Evolutionary conservation across 2,113 vertebrate species (phyloP).

Genomic region (Rattus rattus): DNA sequence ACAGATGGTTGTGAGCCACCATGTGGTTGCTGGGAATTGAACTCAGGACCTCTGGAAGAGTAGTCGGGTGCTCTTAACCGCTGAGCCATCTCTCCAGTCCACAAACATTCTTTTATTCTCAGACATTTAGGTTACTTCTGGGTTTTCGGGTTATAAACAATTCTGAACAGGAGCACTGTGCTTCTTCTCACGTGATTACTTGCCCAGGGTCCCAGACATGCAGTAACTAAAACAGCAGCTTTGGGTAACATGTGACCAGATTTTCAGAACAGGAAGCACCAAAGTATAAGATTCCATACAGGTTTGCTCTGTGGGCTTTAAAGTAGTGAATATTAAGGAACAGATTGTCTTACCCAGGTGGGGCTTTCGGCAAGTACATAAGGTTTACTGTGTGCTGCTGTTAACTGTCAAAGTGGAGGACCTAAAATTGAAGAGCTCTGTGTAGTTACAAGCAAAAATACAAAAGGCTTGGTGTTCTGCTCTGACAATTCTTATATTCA

Average conservation of each 20-base stretch:
- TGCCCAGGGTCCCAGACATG: neutral
- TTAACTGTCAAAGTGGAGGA: neutral
- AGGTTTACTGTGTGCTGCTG: neutral
- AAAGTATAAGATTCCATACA: neutral
- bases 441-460: neutral
- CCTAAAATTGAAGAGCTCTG: neutral
- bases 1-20: too few species aligned
- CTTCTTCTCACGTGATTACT: neutral
- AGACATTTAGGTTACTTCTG: neutral
- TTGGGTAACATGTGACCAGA: neutral
- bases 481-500: neutral
- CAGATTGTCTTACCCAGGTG: neutral
- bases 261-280: slow-evolving; percentile 24
- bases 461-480: neutral
- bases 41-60: too few species aligned
- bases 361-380: neutral
- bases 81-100: too few species aligned
- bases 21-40: too few species aligned
- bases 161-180: neutral
- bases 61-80: too few species aligned
- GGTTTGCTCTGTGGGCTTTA: neutral
- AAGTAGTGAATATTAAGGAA: neutral
- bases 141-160: neutral
- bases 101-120: neutral
- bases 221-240: neutral